Conservation (phyloP, 1,140 invertebrate species). For the Mesaphorura yosii region DNA sequence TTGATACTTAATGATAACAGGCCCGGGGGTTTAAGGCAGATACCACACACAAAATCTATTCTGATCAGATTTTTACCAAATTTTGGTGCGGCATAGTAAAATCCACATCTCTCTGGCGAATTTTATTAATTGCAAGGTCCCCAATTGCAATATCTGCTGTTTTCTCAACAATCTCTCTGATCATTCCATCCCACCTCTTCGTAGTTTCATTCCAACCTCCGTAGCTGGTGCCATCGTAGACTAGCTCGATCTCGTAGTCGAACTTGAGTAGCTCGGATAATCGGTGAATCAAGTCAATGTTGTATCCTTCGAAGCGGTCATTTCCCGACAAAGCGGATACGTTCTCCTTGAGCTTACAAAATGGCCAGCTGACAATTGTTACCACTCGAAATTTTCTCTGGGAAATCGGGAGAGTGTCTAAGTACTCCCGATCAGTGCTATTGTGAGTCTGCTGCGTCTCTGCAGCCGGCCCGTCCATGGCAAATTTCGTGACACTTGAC, state of each 20-base stretch:
- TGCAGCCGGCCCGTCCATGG: too few relatives aligned
- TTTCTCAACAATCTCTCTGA: constrained; percentile 60
- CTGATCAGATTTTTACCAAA: neutral
- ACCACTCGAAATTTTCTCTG: too few relatives aligned
- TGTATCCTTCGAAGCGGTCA: constrained; percentile 58
- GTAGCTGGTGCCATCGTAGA: constrained; percentile 64
- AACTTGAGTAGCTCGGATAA: constrained; percentile 67
- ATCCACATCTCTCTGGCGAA: constrained; percentile 34
- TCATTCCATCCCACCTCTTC: constrained; percentile 75
- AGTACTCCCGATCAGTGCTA: too few relatives aligned
- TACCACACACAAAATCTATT: too few relatives aligned
- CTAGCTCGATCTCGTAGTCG: constrained; percentile 68
- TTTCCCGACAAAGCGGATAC: neutral
- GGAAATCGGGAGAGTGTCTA: too few relatives aligned
- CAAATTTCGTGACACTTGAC: too few relatives aligned
- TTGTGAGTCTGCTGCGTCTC: too few relatives aligned
- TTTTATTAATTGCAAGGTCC: constrained; percentile 89
- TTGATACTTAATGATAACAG: too few relatives aligned
- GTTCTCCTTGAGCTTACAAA: constrained; percentile 10
- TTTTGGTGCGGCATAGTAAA: constrained; percentile 20
- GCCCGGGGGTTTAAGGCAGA: too few relatives aligned
- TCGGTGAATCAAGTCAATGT: constrained; percentile 72
- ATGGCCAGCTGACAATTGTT: neutral
- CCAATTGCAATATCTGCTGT: constrained; percentile 78
- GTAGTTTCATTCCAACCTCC: constrained; percentile 44